Base-by-base conservation (phyloP, 2,797 vertebrate genomes). In the Galago senegalensis region DNA sequence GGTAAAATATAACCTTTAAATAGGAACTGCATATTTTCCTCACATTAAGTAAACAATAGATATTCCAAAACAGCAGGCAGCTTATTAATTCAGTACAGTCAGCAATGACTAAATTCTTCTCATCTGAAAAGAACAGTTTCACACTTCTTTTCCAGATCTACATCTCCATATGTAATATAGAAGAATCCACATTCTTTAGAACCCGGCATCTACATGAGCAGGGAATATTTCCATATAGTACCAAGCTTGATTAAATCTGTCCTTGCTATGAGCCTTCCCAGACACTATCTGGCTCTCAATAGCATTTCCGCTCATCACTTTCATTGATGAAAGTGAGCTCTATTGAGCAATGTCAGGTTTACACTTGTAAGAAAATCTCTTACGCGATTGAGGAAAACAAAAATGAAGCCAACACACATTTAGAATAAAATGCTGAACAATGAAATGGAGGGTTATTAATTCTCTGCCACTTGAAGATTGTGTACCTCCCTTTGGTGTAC, bases 401-500 rank as follows among this genome's bases (percentile, higher is more conserved):
- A 89, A 82, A 76, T 1, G 72, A 96, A 96, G 63, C 12, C 73
- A 94, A 94, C 14, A 46, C 13, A 75, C 80, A 53, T 95, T 87
- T 86, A 83, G 86, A 92, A 70, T 34, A 83, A 70, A 96, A 95
- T 53, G 84, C 49, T 87, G 69, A 96, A 86, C 89, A 70, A 65
- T 73, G 20, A 97, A 96, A 97, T 89, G 60, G 60, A 92, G 87
- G 12, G 49, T 80, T 93, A 94, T 86, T 67, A 97, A 90, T 93
- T 95, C 56, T 92, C 83, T 97, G 93, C 73, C 70, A 4, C 58
- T 89, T 91, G 43, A 69, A 97, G 92, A 53, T 46, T 95, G 46
- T 95, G 91, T 93, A 76, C 92, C 56, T 61, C 29, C 18, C 40
- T 46, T 29, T 97, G 29, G 34, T 56, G 5, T n/a, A 29, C 69